Base-by-base conservation (phyloP, 53 echinoderm and acorn worm species). In the Arbacia lixula region DNA sequence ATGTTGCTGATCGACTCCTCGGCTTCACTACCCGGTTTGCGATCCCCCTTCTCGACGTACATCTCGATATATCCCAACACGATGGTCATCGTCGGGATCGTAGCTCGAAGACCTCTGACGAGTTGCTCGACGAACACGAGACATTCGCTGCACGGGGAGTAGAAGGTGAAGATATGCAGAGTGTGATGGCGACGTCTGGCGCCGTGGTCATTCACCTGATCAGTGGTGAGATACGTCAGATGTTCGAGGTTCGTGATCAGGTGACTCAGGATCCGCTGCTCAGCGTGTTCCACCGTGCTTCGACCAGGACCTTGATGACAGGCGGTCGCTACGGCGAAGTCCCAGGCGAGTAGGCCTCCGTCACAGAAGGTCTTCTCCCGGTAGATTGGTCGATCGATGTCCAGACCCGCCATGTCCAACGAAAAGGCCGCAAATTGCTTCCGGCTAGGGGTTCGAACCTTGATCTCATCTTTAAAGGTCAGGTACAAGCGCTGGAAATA, bases 381-480 rank as follows among this genome's bases (percentile, higher is more conserved):
- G 60, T 25, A 60, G 78, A 77, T 60, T 0, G 78, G 78, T 26
- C 40, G 35, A 6, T 77, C 58, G 24, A 2, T 19, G 17, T 58
- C 16, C 0, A 77, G 60, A 37, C 78, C 78, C 21, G 60, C 78
- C 57, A 57, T 36, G 39, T 77, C 78, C 38, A 77, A 16, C n/a
- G 78, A 77, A 27, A 77, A 77, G 8, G 78, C 78, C 25, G 78
- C 78, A 16, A 77, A 77, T 9, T 77, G 78, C 6, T 77, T 77
- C 22, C 78, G 78, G 25, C 40, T 29, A 25, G 39, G 78, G 1
- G 37, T 19, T 17, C 17, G 57, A 35, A 77, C 56, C 14, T 25
- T 26, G 37, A 77, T 22, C 41, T 77, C 78, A 77, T 77, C 78
- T 27, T 40, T 77, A 60, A 77, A 77, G 58, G 78, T 77, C 28